Evolutionary conservation across 1,140 invertebrate genomes (phyloP).

Genomic region (Lordiphosa stackelbergi): DNA sequence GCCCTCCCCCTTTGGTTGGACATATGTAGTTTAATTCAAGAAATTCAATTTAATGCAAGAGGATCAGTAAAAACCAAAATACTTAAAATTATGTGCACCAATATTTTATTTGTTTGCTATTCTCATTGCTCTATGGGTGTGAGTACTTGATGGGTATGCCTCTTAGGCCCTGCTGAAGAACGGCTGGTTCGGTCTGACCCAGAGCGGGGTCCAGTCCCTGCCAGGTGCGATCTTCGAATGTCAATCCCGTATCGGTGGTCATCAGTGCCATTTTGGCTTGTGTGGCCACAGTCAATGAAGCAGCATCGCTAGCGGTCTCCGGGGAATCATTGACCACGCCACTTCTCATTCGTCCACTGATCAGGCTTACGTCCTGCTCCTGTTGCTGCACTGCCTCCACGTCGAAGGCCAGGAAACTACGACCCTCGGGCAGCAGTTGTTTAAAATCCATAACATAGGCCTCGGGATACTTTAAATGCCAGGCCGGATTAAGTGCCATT

Average conservation of each 20-base stretch:
- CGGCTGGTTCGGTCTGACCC: conserved; percentile 81
- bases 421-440: conserved; percentile 84
- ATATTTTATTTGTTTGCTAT: conserved; percentile 23
- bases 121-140: conserved; percentile 64
- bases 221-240: conserved; percentile 83
- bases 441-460: conserved; percentile 87
- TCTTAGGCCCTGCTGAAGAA: conserved; percentile 81
- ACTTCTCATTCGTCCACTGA: conserved; percentile 82
- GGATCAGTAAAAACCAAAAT: conserved; percentile 60
- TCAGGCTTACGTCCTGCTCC: conserved; percentile 85
- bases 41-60: conserved; percentile 46
- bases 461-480: conserved; percentile 80
- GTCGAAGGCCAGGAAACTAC: conserved; percentile 79
- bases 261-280: conserved; percentile 78
- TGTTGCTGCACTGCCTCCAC: conserved; percentile 77
- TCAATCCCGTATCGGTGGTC: conserved; percentile 80
- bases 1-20: conserved; percentile 23
- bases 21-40: conserved; percentile 60
- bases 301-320: conserved; percentile 51
- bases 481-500: conserved; percentile 86
- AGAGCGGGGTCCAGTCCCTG: conserved; percentile 85
- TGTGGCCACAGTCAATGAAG: conserved; percentile 67
- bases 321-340: conserved; percentile 30
- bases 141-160: conserved; percentile 81
- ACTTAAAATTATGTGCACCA: conserved; percentile 24